Evolutionary conservation across 2,113 vertebrate species (phyloP), one percentile per base, ranked within the genome.

Genomic region (Piaya cayana): DNA sequence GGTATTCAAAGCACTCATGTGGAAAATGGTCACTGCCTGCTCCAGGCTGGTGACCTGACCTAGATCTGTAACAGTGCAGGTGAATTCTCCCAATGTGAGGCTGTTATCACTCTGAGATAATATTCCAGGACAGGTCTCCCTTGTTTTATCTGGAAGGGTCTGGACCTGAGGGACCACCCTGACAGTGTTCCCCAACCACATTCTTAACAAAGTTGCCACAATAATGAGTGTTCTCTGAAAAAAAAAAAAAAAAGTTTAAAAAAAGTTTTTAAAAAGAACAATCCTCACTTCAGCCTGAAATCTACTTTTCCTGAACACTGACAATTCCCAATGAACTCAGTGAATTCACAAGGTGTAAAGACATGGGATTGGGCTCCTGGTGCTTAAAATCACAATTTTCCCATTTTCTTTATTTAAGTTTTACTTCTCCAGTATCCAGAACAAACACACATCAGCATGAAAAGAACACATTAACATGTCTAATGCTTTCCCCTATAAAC

Each of bases 401-500:
- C 70, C 56, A 6, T 82, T 82, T 75, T 85, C 71, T 89, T 82
- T 88, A 64, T 56, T 71, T 50, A 67, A 80, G 47, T 78, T 86
- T 74, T 86, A 36, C 20, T 79, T 86, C 62, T 30, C 52, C 14
- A 8, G 42, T 52, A 56, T 82, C 92, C 83, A 85, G 62, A 96
- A 47, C 63, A 72, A 89, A 88, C 58, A 71, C 1, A 76, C 27
- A 42, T 53, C 81, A 56, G 45, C 17, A 60, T 62, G 52, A 90
- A 72, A 93, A 91, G 37, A 83, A 63, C 12, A 52, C 47, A 74
- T 55, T 81, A 93, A 78, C 72, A 42, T 11, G 65, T 83, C 68
- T 94, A 90, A 83, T 78, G 45, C 53, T 95, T 93, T 94, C 23
- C 84, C 95, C 78, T 58, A 78, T 68, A 94, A 96, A 93, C 78